Percentiles rank a stretch among this genome's conserved stretches.
Conservation (phyloP, 1,140 invertebrate genomes). For the Nephotettix cincticeps region DNA sequence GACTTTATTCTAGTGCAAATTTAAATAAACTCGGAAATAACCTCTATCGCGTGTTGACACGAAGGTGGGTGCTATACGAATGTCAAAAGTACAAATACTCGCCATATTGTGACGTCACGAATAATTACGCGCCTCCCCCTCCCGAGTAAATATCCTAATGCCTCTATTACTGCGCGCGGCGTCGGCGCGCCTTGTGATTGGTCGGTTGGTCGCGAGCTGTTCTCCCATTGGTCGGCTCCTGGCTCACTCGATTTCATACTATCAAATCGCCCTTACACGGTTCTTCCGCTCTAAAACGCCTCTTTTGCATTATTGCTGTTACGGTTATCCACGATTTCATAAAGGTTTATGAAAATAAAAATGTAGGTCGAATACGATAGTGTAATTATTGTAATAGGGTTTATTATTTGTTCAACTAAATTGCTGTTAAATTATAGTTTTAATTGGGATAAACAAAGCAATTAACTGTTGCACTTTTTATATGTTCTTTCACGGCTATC, state of each 20-base stretch:
- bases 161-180: not conserved
- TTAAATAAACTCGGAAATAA: not conserved
- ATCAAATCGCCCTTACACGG: not conserved
- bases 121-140: not conserved
- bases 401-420: no score
- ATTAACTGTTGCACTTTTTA: no score
- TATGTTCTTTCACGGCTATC: no score
- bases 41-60: conserved; percentile 21
- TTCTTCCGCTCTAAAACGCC: conserved; percentile 6
- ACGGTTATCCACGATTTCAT: not conserved
- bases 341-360: not conserved
- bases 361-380: no score
- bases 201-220: not conserved
- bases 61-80: not conserved
- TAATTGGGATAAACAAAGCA: no score
- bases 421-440: no score
- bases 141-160: not conserved
- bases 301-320: not conserved
- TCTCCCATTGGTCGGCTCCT: not conserved
- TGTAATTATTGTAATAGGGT: no score
- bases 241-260: not conserved
- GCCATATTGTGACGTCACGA: conserved; percentile 17
- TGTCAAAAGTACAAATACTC: conserved; percentile 1
- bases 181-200: not conserved
- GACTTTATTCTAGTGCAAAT: no score